Base-by-base conservation (phyloP, 2,113 vertebrate species). In the Regulus satrapa region DNA sequence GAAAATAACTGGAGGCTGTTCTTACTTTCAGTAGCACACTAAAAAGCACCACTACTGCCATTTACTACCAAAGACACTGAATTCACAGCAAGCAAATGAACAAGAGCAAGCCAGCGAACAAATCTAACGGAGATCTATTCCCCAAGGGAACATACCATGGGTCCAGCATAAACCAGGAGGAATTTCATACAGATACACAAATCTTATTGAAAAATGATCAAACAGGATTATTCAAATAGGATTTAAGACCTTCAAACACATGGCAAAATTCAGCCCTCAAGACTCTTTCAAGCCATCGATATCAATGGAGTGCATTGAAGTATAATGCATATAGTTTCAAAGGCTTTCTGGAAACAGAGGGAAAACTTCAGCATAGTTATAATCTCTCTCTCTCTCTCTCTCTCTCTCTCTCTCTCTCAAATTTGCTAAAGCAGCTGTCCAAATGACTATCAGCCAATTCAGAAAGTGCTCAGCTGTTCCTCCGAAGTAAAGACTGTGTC, bases 341-440 rank as follows among this genome's bases (percentile, higher is more conserved):
- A 93, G 68, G 71, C 43, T 81, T 83, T 92, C 75, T 83, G 67
- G 74, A 95, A 95, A 77, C 32, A 85, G 68, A 88, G 74, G 74
- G 49, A 69, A 61, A 84, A 83, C 88, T 94, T 87, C 48, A 88
- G 67, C 82, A 61, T 6, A 67, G 83, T 67, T 83, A 88, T 31
- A 90, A 79, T 72, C 5, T 48, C 49, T 43, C 41, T 43, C 51
- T 49, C 18, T 73, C 54, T 72, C 5, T 48, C 49, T 43, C 41
- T 43, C 51, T 49, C 18, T 73, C 54, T 64, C 18, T 29, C 52
- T 66, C 52, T 34, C 82, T 73, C 79, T 89, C 64, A 95, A 97
- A 96, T 81, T 73, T 93, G 75, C 74, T 77, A 69, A 93, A 89
- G 63, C 79, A 92, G 95, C 88, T 94, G 92, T 88, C 87, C 91